Base-by-base conservation (phyloP, 2,113 vertebrate species). In the Dicaeum eximium region DNA sequence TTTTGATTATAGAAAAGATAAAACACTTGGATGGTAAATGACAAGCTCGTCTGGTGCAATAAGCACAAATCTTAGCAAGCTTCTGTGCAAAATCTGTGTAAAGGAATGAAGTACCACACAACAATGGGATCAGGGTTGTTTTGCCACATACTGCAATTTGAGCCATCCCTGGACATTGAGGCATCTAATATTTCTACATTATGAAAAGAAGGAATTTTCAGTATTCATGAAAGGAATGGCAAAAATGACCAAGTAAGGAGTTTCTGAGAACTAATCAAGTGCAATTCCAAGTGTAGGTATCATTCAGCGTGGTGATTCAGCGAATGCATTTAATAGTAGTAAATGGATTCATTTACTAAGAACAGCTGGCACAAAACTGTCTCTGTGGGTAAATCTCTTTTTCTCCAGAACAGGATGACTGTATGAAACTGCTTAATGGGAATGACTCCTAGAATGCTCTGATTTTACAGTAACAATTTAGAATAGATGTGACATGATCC, bases 1-100 rank as follows among this genome's bases (percentile, higher is more conserved):
- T 25, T 80, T 38, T 75, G 30, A 66, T 88, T 73, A 78, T 11
- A 77, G 28, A 92, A 86, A 51, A 89, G 33, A 84, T 50, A 58
- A 93, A 77, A 61, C 81, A 73, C 23, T 35, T 70, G 24, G 11
- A 37, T 62, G 23, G n/a, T 22, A 69, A 81, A 80, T 65, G 2
- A 61, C 1, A 15, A 70, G 15, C 51, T 79, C 86, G 45, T 57
- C 23, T 45, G 37, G 13, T 66, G 22, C 20, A 89, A 51, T n/a
- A 85, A 86, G 13, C 15, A 40, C 8, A 35, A 74, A 71, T 64
- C 25, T 87, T 31, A 45, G 48, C 37, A 53, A 87, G 23, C 11
- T 69, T 75, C 42, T 69, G 40, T 40, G 38, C 15, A 28, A 73
- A 78, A 56, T 69, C 42, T 61, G 19, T n/a, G 12, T 33, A 64